Evolutionary conservation across 2,888 invertebrate species (phyloP).

Genomic region (Pristionchus exspectatus): DNA sequence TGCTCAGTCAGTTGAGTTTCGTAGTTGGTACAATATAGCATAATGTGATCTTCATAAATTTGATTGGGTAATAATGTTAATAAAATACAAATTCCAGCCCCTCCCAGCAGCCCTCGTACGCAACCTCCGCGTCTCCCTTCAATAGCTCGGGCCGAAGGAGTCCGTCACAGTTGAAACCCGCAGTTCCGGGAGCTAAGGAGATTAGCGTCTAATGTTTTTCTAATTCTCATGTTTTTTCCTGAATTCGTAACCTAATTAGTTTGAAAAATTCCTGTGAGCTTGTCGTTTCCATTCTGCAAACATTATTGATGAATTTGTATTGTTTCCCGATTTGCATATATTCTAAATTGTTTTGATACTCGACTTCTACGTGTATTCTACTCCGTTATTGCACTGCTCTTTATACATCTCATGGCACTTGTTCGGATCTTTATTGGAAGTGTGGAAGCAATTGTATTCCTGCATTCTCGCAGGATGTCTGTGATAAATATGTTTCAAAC

Average conservation of each 20-base stretch:
- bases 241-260: too few relatives aligned
- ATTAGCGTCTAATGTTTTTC: background rate
- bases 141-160: background rate
- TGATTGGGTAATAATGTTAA: too few relatives aligned
- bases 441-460: too few relatives aligned
- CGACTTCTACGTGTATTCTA: background rate
- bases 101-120: background rate
- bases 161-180: constrained; percentile 22
- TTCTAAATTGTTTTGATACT: background rate
- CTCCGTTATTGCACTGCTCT: background rate
- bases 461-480: background rate
- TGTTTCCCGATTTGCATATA: background rate
- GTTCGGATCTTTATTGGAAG: background rate
- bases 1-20: background rate
- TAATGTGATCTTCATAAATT: too few relatives aligned
- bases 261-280: too few relatives aligned
- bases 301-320: too few relatives aligned
- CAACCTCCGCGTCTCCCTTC: constrained; percentile 5
- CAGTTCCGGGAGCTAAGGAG: constrained; percentile 35
- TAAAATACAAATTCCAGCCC: background rate
- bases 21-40: background rate
- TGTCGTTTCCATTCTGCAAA: too few relatives aligned
- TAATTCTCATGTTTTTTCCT: too few relatives aligned
- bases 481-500: background rate
- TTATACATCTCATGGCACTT: background rate